Evolutionary conservation across 2,113 vertebrate genomes (phyloP).

Genomic region (Glareola pratincola): DNA sequence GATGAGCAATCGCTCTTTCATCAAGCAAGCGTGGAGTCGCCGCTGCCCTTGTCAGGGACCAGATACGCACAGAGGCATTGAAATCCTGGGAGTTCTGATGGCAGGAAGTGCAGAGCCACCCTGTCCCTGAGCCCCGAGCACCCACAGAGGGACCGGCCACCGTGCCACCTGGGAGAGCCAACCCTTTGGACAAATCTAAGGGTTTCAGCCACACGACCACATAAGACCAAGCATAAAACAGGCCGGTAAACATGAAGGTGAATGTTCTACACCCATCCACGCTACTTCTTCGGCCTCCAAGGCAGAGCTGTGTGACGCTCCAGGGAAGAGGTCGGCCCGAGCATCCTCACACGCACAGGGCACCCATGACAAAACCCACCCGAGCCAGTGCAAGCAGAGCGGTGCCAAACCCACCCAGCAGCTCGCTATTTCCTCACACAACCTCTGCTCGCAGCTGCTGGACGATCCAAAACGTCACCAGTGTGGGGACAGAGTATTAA

Average conservation of each 20-base stretch:
- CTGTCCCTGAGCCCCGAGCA: fast-evolving
- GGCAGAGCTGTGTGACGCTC: not conserved
- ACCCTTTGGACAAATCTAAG: not conserved
- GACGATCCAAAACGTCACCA: fast-evolving
- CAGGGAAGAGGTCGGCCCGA: fast-evolving
- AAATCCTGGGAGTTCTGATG: not conserved
- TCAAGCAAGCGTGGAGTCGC: not conserved
- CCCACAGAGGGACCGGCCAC: fast-evolving
- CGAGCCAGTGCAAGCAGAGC: not conserved
- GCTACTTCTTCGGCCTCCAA: not conserved
- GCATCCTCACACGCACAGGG: fast-evolving
- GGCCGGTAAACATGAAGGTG: not conserved
- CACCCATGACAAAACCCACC: fast-evolving
- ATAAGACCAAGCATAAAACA: not conserved
- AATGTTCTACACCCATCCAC: not conserved
- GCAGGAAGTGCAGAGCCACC: not conserved
- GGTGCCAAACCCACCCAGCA: not conserved
- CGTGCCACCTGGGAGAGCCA: fast-evolving
- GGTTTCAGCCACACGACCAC: not conserved
- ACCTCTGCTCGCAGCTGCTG: not conserved
- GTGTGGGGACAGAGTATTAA: fast-evolving
- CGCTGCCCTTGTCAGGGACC: not conserved
- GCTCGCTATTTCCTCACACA: fast-evolving
- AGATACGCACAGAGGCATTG: fast-evolving
- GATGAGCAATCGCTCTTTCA: not conserved